These are phyloP conservation scores for Machimus rusticus DNA, from an alignment of 2,888 invertebrate genomes.

Conservation along the genomic window DNA sequence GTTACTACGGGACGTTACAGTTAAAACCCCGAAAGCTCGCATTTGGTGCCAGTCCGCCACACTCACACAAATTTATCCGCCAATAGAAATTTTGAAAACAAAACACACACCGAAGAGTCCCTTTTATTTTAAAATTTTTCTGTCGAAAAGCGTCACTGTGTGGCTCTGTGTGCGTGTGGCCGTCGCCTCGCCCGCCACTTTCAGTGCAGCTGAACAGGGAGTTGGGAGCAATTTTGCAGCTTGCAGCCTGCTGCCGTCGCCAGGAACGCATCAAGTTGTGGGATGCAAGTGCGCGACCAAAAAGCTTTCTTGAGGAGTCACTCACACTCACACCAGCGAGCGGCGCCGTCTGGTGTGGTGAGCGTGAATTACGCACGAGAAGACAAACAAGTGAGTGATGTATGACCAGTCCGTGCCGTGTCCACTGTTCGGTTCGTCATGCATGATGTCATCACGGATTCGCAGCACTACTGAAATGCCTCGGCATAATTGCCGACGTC, in stretches of 20 bases:
- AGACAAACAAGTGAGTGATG: not conserved
- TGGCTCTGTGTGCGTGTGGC: not conserved
- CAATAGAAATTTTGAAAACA: not conserved
- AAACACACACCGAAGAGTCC: not conserved
- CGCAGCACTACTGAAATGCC: not conserved
- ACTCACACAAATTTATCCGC: not conserved
- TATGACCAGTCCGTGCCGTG: not conserved
- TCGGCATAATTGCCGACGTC: not conserved
- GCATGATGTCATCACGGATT: slow-evolving; percentile 27
- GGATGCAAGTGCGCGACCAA: not conserved
- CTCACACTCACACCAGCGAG: not conserved
- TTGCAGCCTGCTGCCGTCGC: not conserved
- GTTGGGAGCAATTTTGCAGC: not conserved
- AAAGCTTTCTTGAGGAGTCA: not conserved
- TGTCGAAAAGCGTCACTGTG: too few relatives aligned
- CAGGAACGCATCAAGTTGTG: not conserved
- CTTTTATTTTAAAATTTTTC: too few relatives aligned
- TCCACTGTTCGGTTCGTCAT: not conserved
- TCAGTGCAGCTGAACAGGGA: not conserved
- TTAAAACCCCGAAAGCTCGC: not conserved
- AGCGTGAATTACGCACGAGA: not conserved
- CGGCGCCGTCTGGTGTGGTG: not conserved
- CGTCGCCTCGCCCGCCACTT: not conserved
- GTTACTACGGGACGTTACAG: not conserved
- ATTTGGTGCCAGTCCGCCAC: not conserved